Evolutionary conservation across 2,113 vertebrate genomes (phyloP), one percentile per base, ranked within the genome.

Genomic region (Ifrita kowaldi): DNA sequence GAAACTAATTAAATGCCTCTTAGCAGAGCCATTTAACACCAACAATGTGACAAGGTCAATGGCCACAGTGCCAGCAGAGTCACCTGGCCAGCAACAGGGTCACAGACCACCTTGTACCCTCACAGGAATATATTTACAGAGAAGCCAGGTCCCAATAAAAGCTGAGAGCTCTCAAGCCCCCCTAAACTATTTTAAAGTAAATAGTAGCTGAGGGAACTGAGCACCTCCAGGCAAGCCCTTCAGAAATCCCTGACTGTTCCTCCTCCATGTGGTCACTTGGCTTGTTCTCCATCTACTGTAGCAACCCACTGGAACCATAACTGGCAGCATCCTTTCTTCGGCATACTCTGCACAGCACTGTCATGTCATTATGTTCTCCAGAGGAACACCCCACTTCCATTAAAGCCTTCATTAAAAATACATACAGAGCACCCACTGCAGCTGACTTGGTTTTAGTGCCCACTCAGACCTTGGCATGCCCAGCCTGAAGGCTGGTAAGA

Each of bases 271-370:
- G 35, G 41, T n/a, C 22, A 33, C 20, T 59, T 77, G 41, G 27
- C 18, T 35, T 49, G 11, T 28, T 56, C 52, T 89, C 41, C 69
- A 19, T 1, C 9, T 60, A 4, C 19, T 7, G 6, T 9, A 30
- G 12, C 33, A 82, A 37, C 23, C 53, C 26, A 10, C 16, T 67
- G 44, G 42, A 81, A n/a, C 5, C 6, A 5, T 22, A 55, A 47
- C n/a, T 35, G 53, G 42, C 47, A 79, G 24, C 27, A 7, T 7
- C 0, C 0, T 3, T 78, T 44, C 32, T 6, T 49, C 37, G 9
- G 33, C 37, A 37, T 18, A 6, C 24, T 21, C 64, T 71, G 49
- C 35, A 14, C 35, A 75, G 85, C 56, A 6, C 47, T 26, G 20
- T 35, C 30, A 8, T 33, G 26, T 27, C 39, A 13, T 11, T 9